A percentile compares a stretch with the other conserved stretches of the same genome.
Evolutionary conservation across 2,888 invertebrate genomes (phyloP).

Genomic region (Brachylomia viminalis): DNA sequence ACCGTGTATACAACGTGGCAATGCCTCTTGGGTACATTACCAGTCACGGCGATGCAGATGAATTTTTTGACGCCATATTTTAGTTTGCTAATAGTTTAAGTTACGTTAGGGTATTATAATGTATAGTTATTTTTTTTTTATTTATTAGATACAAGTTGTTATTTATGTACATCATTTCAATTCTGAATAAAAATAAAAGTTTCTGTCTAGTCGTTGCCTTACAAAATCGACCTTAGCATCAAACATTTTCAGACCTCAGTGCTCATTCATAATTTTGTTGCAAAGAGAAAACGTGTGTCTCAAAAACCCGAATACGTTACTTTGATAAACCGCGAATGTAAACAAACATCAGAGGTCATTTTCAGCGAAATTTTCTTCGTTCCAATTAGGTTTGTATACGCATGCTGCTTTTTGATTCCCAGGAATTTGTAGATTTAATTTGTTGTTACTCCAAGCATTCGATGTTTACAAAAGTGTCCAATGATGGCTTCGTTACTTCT

Average conservation of each 20-base stretch:
- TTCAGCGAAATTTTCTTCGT: conserved; percentile 18
- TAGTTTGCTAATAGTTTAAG: not conserved
- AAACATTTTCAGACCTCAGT: not conserved
- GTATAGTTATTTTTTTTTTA: not conserved
- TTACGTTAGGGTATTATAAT: not conserved
- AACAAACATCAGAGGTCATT: conserved; percentile 50
- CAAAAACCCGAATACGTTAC: conserved; percentile 15
- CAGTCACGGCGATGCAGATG: not conserved
- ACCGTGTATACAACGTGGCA: not conserved
- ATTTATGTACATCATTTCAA: not conserved
- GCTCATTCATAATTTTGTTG: conserved; percentile 3
- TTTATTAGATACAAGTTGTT: not conserved
- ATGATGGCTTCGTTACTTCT: conserved; percentile 38
- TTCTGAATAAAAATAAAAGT: not conserved
- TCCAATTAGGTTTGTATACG: conserved; percentile 49
- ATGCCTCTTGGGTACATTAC: not conserved
- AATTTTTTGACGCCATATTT: not conserved
- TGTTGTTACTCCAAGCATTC: conserved; percentile 61
- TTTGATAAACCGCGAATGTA: conserved; percentile 30
- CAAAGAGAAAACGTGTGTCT: conserved; percentile 5
- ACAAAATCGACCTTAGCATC: not conserved
- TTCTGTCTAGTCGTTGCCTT: not conserved
- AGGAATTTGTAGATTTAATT: conserved; percentile 43
- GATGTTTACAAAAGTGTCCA: conserved; percentile 56
- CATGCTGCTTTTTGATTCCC: conserved; percentile 12